Base-by-base conservation (phyloP, 2,113 vertebrate species). In the Corapipo altera region DNA sequence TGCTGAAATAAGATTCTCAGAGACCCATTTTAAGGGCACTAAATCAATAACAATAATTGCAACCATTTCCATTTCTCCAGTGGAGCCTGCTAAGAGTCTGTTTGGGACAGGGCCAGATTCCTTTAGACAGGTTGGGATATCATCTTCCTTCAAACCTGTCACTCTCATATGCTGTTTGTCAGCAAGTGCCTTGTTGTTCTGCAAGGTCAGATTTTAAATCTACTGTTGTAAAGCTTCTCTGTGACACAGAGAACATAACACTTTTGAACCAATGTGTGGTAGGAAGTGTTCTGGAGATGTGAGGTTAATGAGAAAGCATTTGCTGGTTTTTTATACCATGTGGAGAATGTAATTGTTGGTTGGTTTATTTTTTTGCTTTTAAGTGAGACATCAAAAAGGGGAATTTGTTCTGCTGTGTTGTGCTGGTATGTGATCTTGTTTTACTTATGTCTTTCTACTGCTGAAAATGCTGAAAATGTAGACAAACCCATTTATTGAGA, bases 21-120 rank as follows among this genome's bases (percentile, higher is more conserved):
- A 73, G 35, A 88, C 41, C 69, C 88, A 35, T 89, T 95, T 92
- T 94, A 89, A 94, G 76, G 83, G 15, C 83, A 94, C 95, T 92
- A 93, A 94, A 96, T 95, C 93, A 95, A 97, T 96, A 93, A 93
- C 65, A 90, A 72, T 96, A 93, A 93, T 93, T 93, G 70, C 88
- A 94, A 62, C 72, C 76, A 91, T 92, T 95, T 93, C 88, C 69
- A 92, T 86, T 96, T 93, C 64, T 91, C 39, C 55, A 24, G 48
- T 61, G 88, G 90, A 96, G 91, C 74, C 87, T 87, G 62, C 62
- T 97, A 93, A 96, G 74, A 76, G 95, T 95, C 87, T 93, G 46
- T 69, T 85, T 95, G 96, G 92, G 80, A 41, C 2, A 2, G 30
- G 37, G 92, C 92, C 96, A 96, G 65, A 67, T 80, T 91, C 82